Conservation (phyloP, 2,888 invertebrate genomes). For the Drosophila hamatofila region DNA sequence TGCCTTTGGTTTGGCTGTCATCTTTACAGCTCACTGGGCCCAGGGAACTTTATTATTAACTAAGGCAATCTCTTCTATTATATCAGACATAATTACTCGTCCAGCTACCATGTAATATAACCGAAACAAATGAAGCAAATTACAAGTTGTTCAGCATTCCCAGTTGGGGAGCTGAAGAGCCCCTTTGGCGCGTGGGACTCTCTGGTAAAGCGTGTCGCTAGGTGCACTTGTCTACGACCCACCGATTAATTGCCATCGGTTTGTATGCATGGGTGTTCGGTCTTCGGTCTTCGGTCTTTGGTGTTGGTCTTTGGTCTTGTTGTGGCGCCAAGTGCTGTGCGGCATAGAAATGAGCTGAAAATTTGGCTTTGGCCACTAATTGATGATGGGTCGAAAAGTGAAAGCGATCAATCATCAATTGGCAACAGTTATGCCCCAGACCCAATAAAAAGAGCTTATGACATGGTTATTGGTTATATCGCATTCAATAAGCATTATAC, state of each 20-base stretch:
- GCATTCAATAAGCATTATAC: too few relatives aligned
- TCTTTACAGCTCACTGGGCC: too few relatives aligned
- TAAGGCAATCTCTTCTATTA: too few relatives aligned
- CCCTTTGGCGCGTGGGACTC: conserved; percentile 1
- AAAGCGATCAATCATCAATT: conserved; percentile 60
- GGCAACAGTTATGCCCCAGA: conserved; percentile 17
- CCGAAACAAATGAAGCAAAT: not conserved
- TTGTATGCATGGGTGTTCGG: conserved; percentile 52
- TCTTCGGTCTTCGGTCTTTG: not conserved
- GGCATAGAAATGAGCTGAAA: conserved; percentile 42
- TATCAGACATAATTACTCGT: too few relatives aligned
- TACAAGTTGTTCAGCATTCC: not conserved
- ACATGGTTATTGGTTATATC: not conserved
- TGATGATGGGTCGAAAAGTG: conserved; percentile 41
- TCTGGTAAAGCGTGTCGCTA: conserved; percentile 2
- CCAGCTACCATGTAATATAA: not conserved
- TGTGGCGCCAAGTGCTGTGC: conserved; percentile 42
- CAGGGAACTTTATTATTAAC: too few relatives aligned
- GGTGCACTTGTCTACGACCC: conserved; percentile 42
- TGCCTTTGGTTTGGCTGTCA: too few relatives aligned
- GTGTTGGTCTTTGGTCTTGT: not conserved
- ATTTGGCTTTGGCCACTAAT: conserved; percentile 24
- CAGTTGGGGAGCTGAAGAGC: not conserved
- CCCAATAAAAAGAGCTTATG: conserved; percentile 2
- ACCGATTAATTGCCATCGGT: conserved; percentile 66